Percentiles rank a stretch among this genome's conserved stretches.
Evolutionary conservation across 2,113 vertebrate genomes (phyloP).

Genomic region (Zeus faber): DNA sequence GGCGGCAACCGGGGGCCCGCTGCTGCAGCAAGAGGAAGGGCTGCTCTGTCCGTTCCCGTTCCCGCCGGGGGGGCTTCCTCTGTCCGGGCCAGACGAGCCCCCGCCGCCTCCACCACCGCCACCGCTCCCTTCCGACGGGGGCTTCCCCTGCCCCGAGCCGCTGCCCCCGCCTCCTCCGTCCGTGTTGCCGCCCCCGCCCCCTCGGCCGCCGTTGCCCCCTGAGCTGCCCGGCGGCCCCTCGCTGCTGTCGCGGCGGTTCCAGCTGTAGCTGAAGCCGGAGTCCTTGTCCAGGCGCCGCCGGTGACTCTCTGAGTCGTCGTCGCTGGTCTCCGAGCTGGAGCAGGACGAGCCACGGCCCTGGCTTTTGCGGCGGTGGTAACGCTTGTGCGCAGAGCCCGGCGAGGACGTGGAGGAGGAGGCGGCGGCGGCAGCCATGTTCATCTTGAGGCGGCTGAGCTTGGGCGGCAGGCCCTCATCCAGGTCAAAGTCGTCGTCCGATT

Average conservation of each 20-base stretch:
- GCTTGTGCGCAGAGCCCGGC: slow-evolving; percentile 86
- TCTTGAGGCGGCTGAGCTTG: slow-evolving; percentile 92
- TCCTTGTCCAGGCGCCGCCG: slow-evolving; percentile 89
- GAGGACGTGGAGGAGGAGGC: slow-evolving; percentile 66
- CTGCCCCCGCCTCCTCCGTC: slow-evolving; percentile 74
- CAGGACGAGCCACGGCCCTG: slow-evolving; percentile 94
- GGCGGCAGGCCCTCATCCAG: slow-evolving; percentile 93
- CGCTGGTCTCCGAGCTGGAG: slow-evolving; percentile 96
- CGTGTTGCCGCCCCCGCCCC: slow-evolving; percentile 73
- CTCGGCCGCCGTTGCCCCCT: slow-evolving; percentile 76
- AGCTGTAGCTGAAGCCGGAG: slow-evolving; percentile 83
- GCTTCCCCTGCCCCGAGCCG: slow-evolving; percentile 77
- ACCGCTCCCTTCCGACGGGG: slow-evolving; percentile 73
- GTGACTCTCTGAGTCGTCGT: slow-evolving; percentile 92
- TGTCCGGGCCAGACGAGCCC: slow-evolving; percentile 74
- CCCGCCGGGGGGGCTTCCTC: slow-evolving; percentile 75
- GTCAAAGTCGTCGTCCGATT: slow-evolving; percentile 94
- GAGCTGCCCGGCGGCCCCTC: slow-evolving; percentile 91
- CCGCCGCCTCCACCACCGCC: slow-evolving; percentile 79
- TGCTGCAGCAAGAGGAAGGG: slow-evolving; percentile 77
- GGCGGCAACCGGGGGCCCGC: slow-evolving; percentile 31
- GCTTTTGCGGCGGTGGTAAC: slow-evolving; percentile 91
- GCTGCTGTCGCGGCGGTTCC: slow-evolving; percentile 91
- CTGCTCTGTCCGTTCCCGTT: slow-evolving; percentile 77
- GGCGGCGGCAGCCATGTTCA: slow-evolving; percentile 78